Conservation (phyloP, 2,888 invertebrate species). For the Argyresthia albistria region DNA sequence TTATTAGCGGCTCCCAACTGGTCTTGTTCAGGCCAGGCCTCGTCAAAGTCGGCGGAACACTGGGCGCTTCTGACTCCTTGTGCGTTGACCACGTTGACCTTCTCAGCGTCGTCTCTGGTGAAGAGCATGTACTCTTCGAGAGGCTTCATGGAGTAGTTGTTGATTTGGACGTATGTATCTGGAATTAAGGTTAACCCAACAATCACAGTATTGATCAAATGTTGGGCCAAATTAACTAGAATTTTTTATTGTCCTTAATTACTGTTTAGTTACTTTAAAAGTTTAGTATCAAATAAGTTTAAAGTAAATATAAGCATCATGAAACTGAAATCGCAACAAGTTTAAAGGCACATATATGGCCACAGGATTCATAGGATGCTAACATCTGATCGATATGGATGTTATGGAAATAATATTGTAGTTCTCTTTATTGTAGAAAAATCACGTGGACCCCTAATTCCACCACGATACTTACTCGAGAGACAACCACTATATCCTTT, state of each 20-base stretch:
- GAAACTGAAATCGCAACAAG: too few relatives aligned
- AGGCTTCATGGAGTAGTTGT: slow-evolving; percentile 87
- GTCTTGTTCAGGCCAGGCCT: slow-evolving; percentile 56
- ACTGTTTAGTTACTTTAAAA: neutral
- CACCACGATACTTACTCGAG: slow-evolving; percentile 79
- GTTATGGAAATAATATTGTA: too few relatives aligned
- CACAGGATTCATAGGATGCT: too few relatives aligned
- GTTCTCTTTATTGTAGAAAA: too few relatives aligned
- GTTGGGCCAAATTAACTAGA: neutral
- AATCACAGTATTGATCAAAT: neutral
- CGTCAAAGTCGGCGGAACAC: slow-evolving; percentile 85
- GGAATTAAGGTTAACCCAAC: slow-evolving; percentile 10
- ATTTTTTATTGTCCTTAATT: neutral
- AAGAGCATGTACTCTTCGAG: slow-evolving; percentile 94
- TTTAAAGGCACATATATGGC: too few relatives aligned
- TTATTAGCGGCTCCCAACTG: slow-evolving; percentile 52
- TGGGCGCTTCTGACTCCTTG: slow-evolving; percentile 90
- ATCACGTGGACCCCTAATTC: neutral
- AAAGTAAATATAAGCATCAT: too few relatives aligned
- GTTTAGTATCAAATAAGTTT: too few relatives aligned
- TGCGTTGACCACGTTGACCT: slow-evolving; percentile 87
- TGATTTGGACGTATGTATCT: slow-evolving; percentile 91
- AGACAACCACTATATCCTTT: slow-evolving; percentile 92
- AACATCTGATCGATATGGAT: too few relatives aligned
- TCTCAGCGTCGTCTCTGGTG: slow-evolving; percentile 86